Base-by-base conservation (phyloP, 2,113 vertebrate species). In the Reinhardtius hippoglossoides region DNA sequence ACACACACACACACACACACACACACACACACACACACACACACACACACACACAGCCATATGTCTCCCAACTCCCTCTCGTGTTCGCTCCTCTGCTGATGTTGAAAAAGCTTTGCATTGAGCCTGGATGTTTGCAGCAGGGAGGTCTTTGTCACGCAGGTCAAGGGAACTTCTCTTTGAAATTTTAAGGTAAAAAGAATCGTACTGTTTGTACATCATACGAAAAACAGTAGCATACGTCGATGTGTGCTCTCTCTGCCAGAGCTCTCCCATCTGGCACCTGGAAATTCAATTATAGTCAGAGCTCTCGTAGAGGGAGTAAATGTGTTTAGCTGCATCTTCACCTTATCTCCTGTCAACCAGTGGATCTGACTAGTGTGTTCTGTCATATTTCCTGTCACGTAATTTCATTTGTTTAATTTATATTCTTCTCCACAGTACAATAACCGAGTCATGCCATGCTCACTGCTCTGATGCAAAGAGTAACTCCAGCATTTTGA, bases 1-100 rank as follows among this genome's bases (percentile, higher is more conserved):
- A 21, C 5, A 40, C 73, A 82, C 78, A 76, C 16, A 67, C 70
- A 82, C 77, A 81, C 70, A 20, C 57, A 66, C 40, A 24, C 16
- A 18, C 37, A 59, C 58, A 37, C 37, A 20, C 61, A 35, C 54
- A 24, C n/a, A 56, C 12, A 13, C n/a, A n/a, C 61, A 67, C 35
- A 21, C 16, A 23, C 55, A 60, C 59, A 26, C 50, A 24, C 44
- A 37, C 27, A 48, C 21, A 26, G 20, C 60, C 58, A 62, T 62
- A 62, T 46, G 73, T 66, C 40, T 62, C 54, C 35, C 46, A 20
- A 9, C 13, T 46, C 37, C n/a, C 16, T 46, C 27, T 26, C 54
- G 31, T 26, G 60, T 76, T 75, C 71, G 16, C 46, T 58, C 52
- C 65, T 64, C 13, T 66, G 56, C 66, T 71, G 66, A 74, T 78